phyloP scores from a whole-genome alignment of 2,797 vertebrate genomes.

The Thalassophryne amazonica region DNA sequence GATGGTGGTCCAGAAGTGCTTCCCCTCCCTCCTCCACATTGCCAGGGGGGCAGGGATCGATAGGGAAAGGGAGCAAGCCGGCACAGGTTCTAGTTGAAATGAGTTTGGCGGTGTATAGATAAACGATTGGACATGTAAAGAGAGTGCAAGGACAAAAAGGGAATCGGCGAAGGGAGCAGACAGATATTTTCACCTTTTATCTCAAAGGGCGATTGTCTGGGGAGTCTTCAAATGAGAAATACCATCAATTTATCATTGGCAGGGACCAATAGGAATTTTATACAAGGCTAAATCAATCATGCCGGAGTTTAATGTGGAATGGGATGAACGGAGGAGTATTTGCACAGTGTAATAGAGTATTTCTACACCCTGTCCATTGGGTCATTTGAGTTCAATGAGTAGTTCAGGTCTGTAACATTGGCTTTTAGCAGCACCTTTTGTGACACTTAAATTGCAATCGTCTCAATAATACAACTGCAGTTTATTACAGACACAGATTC shows the following conservation, averaged over 20 bases:
- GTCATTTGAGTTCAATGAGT: slow-evolving; percentile 38
- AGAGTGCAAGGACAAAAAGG: slow-evolving; percentile 31
- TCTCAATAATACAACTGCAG: not conserved
- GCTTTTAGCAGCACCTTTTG: slow-evolving; percentile 6
- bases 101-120: slow-evolving; percentile 73
- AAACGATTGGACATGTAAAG: slow-evolving; percentile 70
- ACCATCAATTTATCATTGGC: slow-evolving; percentile 58
- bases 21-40: slow-evolving; percentile 46
- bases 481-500: slow-evolving; percentile 6
- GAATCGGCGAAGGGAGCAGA: slow-evolving; percentile 19
- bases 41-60: slow-evolving; percentile 70
- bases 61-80: slow-evolving; percentile 60
- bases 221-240: slow-evolving; percentile 67
- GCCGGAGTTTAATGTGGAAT: slow-evolving; percentile 40
- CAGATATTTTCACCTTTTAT: slow-evolving; percentile 57
- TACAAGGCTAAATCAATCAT: slow-evolving; percentile 61
- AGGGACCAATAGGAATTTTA: slow-evolving; percentile 57
- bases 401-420: slow-evolving; percentile 9
- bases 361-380: slow-evolving; percentile 51
- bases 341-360: slow-evolving; percentile 49
- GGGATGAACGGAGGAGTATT: slow-evolving; percentile 45
- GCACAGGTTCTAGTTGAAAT: slow-evolving; percentile 76
- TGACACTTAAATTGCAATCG: slow-evolving; percentile 11
- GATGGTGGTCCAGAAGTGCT: slow-evolving; percentile 33
- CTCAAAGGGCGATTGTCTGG: slow-evolving; percentile 62